Conservation (phyloP, 2,113 vertebrate genomes). For the Gallinago undulata region DNA sequence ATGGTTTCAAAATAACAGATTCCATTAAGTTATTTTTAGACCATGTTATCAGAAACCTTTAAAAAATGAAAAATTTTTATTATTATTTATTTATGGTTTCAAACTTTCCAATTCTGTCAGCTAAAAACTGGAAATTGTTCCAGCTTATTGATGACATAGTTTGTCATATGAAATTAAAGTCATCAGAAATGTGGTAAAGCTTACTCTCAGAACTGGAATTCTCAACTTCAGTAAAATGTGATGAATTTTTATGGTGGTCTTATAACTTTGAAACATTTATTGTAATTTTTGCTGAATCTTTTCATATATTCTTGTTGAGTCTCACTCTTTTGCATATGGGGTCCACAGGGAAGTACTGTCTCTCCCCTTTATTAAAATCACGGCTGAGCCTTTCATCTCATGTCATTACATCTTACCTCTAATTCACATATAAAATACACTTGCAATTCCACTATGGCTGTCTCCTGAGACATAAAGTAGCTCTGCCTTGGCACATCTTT, state of each 20-base stretch:
- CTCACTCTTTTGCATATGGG: background rate
- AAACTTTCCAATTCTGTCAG: background rate
- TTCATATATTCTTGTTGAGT: conserved; percentile 11
- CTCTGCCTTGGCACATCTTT: conserved; percentile 17
- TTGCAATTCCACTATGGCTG: background rate
- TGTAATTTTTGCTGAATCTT: background rate
- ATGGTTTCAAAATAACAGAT: background rate
- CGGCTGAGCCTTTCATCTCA: background rate
- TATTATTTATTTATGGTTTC: background rate
- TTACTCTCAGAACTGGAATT: background rate
- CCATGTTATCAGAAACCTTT: background rate
- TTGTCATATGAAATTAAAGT: background rate
- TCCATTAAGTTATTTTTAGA: background rate
- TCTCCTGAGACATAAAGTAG: conserved; percentile 25
- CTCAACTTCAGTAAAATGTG: background rate
- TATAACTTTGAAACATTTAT: background rate
- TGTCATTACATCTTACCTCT: conserved; percentile 53
- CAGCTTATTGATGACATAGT: background rate
- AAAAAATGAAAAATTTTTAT: background rate
- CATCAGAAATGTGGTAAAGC: background rate
- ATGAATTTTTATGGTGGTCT: conserved; percentile 10
- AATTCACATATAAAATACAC: conserved; percentile 56
- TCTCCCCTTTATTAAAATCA: conserved; percentile 46
- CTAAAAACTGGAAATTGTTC: background rate
- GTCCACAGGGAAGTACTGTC: conserved; percentile 15